Percentiles rank a stretch among this genome's conserved stretches.
Evolutionary conservation across 2,113 vertebrate genomes (phyloP).

Genomic region (Plotosus lineatus): DNA sequence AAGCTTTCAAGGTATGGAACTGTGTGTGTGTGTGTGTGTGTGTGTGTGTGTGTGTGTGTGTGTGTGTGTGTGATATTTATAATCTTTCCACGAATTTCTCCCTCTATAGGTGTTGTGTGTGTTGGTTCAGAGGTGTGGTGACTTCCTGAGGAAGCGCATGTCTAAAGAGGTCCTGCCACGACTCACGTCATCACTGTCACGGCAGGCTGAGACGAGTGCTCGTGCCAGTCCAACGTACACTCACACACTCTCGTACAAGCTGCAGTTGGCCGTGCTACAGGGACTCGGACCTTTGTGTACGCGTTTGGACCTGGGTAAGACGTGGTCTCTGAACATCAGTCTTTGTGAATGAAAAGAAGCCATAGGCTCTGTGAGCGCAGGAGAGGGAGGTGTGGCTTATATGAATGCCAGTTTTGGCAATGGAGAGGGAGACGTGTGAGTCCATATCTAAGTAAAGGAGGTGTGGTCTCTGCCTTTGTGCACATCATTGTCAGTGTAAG

Average conservation of each 20-base stretch:
- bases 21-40: constrained; percentile 6
- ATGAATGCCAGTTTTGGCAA: not conserved
- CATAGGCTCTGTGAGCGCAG: too few relatives aligned
- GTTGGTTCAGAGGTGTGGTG: constrained; percentile 79
- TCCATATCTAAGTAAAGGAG: not conserved
- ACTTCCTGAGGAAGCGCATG: constrained; percentile 86
- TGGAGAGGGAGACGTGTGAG: not conserved
- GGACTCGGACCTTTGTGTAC: constrained; percentile 86
- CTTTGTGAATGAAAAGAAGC: not conserved
- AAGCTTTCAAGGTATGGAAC: constrained; percentile 84
- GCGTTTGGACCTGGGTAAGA: constrained; percentile 83
- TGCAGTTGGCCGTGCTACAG: constrained; percentile 86
- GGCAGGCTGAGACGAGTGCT: constrained; percentile 83
- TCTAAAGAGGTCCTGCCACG: constrained; percentile 88
- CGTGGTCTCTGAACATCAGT: too few relatives aligned
- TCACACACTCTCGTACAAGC: constrained; percentile 86
- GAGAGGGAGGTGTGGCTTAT: not conserved
- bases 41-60: not conserved
- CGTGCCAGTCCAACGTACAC: constrained; percentile 82
- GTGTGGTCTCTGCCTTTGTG: not conserved
- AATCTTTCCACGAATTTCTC: not conserved
- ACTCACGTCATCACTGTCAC: constrained; percentile 75
- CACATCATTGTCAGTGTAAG: not conserved
- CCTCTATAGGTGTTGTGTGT: constrained; percentile 81
- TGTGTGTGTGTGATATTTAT: not conserved